Evolutionary conservation across 2,888 invertebrate genomes (phyloP).

Genomic region (Cynaeus angustus): DNA sequence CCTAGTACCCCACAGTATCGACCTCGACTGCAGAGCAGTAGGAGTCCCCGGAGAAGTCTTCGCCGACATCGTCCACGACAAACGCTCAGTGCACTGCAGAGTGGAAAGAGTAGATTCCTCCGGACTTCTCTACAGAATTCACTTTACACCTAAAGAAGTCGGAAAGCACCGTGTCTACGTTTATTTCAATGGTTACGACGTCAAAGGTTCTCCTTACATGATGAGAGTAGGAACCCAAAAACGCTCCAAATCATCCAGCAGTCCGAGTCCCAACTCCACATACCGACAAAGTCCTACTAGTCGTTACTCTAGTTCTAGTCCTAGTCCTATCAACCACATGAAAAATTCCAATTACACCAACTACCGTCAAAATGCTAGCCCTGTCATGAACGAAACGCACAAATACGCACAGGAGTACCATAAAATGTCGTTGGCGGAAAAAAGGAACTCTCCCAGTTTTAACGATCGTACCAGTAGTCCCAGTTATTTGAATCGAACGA

Average conservation of each 20-base stretch:
- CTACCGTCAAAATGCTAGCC: slow-evolving; percentile 64
- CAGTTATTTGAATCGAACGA: slow-evolving; percentile 63
- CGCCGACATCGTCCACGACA: slow-evolving; percentile 93
- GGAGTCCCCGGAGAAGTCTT: slow-evolving; percentile 91
- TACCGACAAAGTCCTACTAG: slow-evolving; percentile 68
- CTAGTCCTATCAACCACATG: slow-evolving; percentile 61
- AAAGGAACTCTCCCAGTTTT: slow-evolving; percentile 63
- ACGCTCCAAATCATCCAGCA: slow-evolving; percentile 75
- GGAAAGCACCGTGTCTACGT: slow-evolving; percentile 91
- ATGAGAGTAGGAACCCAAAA: slow-evolving; percentile 87
- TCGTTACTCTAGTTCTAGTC: slow-evolving; percentile 63
- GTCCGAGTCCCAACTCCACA: slow-evolving; percentile 67
- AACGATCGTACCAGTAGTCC: slow-evolving; percentile 63
- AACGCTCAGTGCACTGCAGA: slow-evolving; percentile 88
- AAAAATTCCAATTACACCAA: slow-evolving; percentile 60
- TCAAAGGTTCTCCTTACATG: slow-evolving; percentile 91
- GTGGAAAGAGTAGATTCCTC: slow-evolving; percentile 85
- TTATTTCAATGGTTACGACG: slow-evolving; percentile 92
- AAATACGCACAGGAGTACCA: slow-evolving; percentile 67
- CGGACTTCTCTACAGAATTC: slow-evolving; percentile 80
- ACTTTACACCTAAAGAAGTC: slow-evolving; percentile 84
- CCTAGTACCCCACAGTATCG: slow-evolving; percentile 90
- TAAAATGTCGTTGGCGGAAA: slow-evolving; percentile 63
- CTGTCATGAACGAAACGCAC: slow-evolving; percentile 62
- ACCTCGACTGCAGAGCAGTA: slow-evolving; percentile 80